Conservation (phyloP, 2,797 vertebrate genomes). For the Amblyopsis hoosieri region DNA sequence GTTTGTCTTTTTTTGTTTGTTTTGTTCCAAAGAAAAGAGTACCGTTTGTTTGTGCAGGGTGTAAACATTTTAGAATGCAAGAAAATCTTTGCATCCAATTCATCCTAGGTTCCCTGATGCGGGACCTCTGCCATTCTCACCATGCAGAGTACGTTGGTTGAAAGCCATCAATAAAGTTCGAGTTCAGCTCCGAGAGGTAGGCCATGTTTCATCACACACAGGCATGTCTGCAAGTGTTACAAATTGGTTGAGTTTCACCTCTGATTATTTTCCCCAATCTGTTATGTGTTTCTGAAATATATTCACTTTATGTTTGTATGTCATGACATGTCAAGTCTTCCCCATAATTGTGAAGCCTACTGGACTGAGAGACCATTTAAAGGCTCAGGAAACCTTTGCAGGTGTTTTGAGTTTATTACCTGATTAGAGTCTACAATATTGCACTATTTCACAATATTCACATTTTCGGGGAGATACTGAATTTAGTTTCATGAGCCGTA, state of each 20-base stretch:
- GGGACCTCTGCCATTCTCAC: constrained; percentile 83
- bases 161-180: constrained; percentile 95
- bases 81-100: too few relatives aligned
- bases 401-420: too few relatives aligned
- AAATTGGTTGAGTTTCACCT: constrained; percentile 65
- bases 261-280: constrained; percentile 28
- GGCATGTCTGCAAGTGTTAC: constrained; percentile 5
- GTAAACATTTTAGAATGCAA: neutral
- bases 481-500: too few relatives aligned
- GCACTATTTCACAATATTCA: too few relatives aligned
- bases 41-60: neutral
- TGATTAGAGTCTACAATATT: too few relatives aligned
- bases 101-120: constrained; percentile 73
- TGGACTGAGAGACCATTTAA: too few relatives aligned
- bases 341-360: too few relatives aligned
- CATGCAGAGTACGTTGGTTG: constrained; percentile 89
- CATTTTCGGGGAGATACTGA: too few relatives aligned
- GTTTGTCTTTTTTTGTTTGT: constrained; percentile 40
- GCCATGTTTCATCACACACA: constrained; percentile 31
- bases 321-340: too few relatives aligned
- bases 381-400: too few relatives aligned
- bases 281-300: too few relatives aligned
- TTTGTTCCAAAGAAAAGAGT: neutral
- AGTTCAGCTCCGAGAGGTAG: constrained; percentile 93
- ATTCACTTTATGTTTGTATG: too few relatives aligned